Evolutionary conservation across 1,140 invertebrate genomes (phyloP).

Genomic region (Tetramorium parvispinum): DNA sequence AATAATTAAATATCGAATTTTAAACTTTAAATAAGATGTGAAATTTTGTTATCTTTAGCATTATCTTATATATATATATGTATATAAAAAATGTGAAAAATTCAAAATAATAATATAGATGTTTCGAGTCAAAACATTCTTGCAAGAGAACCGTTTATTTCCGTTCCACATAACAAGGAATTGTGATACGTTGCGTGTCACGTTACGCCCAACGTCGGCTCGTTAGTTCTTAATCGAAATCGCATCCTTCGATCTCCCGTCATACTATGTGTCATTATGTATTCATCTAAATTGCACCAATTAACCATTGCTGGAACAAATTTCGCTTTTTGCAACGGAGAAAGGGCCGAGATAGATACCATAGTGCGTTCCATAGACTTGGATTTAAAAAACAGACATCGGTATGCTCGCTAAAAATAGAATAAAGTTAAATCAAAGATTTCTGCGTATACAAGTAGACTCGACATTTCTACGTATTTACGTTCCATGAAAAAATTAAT

Average conservation of each 20-base stretch:
- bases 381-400: not conserved
- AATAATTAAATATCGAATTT: not conserved
- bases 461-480: not conserved
- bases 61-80: not conserved
- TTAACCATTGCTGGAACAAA: conserved; percentile 39
- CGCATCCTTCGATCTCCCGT: conserved; percentile 48
- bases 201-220: conserved; percentile 41
- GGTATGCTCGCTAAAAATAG: not conserved
- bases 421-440: not conserved
- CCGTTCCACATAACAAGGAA: conserved; percentile 54
- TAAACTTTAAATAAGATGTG: not conserved
- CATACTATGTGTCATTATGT: conserved; percentile 37
- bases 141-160: conserved; percentile 43
- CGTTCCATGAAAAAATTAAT: not conserved
- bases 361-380: conserved; percentile 7
- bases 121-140: conserved; percentile 12
- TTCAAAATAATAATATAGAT: not conserved
- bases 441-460: not conserved
- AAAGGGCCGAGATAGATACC: not conserved
- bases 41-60: not conserved
- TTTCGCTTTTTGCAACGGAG: conserved; percentile 13
- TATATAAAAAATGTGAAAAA: not conserved
- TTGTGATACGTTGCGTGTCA: conserved; percentile 53
- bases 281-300: conserved; percentile 28
- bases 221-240: conserved; percentile 48